Percentiles rank a stretch among this genome's conserved stretches.
These are phyloP conservation scores for Gari tellinella DNA, from an alignment of 2,888 invertebrate genomes.

Conservation along the genomic window DNA sequence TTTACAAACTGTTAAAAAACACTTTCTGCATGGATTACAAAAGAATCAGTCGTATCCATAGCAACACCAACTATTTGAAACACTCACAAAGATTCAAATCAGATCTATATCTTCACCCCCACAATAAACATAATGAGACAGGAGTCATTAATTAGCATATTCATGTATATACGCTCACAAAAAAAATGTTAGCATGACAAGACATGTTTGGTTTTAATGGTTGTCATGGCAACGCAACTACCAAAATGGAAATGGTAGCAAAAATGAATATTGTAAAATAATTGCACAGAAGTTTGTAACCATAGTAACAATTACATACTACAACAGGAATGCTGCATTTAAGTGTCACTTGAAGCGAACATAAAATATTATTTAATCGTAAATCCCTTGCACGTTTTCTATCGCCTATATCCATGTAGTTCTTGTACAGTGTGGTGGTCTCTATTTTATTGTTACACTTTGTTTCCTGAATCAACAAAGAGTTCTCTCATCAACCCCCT, in stretches of 20 bases:
- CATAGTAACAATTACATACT: not conserved
- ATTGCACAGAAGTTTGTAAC: not conserved
- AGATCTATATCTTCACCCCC: too few relatives aligned
- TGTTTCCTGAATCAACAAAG: not conserved
- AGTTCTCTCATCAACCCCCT: too few relatives aligned
- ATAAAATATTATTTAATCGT: not conserved
- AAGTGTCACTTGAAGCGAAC: slow-evolving; percentile 2
- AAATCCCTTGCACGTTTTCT: too few relatives aligned
- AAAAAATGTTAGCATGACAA: slow-evolving; percentile 34
- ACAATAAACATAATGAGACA: slow-evolving; percentile 1
- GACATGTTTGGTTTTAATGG: slow-evolving; percentile 7
- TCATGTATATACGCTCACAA: slow-evolving; percentile 17
- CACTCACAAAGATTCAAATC: too few relatives aligned
- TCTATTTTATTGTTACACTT: not conserved
- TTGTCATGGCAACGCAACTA: not conserved
- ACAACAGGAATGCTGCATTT: slow-evolving; percentile 11
- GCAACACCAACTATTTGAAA: too few relatives aligned
- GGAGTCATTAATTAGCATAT: not conserved
- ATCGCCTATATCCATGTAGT: not conserved
- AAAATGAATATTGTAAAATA: slow-evolving; percentile 1
- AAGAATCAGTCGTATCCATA: too few relatives aligned
- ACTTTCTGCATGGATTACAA: too few relatives aligned
- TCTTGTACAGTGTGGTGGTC: not conserved
- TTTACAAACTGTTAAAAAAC: too few relatives aligned
- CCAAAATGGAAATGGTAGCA: not conserved